Conservation (phyloP, 2,797 vertebrate species). For the Pangasius macronema region DNA sequence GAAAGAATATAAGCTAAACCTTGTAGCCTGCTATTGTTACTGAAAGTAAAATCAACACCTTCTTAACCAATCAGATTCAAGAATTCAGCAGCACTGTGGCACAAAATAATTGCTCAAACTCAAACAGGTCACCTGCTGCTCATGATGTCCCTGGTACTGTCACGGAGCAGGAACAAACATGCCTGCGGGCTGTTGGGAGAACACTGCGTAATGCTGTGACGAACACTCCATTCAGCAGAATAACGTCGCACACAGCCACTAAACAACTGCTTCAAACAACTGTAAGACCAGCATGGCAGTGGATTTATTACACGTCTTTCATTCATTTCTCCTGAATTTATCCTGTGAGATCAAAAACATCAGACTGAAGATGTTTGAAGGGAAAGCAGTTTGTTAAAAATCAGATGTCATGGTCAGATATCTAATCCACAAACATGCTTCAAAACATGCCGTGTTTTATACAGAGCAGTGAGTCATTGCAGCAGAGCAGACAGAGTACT, state of each 20-base stretch:
- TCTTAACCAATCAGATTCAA: neutral
- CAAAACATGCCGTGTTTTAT: neutral
- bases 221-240: neutral
- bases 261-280: neutral
- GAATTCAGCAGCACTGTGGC: neutral
- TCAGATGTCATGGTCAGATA: neutral
- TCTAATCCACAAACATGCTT: neutral
- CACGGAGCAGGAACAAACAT: conserved; percentile 27
- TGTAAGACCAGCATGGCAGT: neutral
- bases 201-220: neutral
- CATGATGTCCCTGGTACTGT: neutral
- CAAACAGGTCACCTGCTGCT: conserved; percentile 12
- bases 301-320: neutral
- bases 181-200: conserved; percentile 4
- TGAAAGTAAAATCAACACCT: too few species aligned
- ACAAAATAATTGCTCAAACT: neutral
- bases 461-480: neutral
- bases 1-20: neutral
- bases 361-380: neutral
- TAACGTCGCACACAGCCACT: neutral
- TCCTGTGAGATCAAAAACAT: neutral
- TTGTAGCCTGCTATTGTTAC: neutral
- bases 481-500: neutral
- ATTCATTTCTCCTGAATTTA: neutral
- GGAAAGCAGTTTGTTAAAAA: neutral